Percentiles rank a stretch among this genome's conserved stretches.
Conservation (phyloP, 2,797 vertebrate genomes). For the Amphiprion clarkii region DNA sequence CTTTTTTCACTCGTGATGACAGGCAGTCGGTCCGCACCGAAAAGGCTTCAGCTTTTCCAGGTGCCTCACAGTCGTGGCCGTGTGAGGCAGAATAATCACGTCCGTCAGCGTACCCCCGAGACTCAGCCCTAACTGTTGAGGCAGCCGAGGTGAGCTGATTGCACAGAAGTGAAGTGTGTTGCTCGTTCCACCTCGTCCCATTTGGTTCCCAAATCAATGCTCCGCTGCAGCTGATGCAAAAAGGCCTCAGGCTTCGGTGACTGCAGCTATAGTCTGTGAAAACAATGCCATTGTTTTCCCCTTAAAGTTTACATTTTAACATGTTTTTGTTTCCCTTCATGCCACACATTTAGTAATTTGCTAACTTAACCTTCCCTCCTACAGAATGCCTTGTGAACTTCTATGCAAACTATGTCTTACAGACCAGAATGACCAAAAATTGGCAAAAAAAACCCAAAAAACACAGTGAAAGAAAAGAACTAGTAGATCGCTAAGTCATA, state of each 20-base stretch:
- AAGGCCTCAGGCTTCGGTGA: background rate
- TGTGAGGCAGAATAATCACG: conserved; percentile 13
- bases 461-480: no score
- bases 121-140: background rate
- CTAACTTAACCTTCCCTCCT: no score
- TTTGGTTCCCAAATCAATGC: background rate
- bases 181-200: background rate
- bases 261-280: background rate
- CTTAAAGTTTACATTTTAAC: no score
- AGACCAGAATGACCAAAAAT: no score
- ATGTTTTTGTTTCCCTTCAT: no score
- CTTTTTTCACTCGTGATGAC: conserved; percentile 13
- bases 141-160: conserved; percentile 36
- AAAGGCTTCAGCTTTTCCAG: background rate
- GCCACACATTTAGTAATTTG: no score
- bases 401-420: no score
- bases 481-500: background rate
- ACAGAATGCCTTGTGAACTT: background rate
- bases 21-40: conserved; percentile 7
- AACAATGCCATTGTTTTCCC: background rate
- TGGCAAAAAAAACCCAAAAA: no score
- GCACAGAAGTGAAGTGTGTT: background rate
- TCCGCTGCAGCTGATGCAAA: background rate
- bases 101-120: conserved; percentile 2
- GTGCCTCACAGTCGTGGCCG: background rate